Evolutionary conservation across 2,797 vertebrate species (phyloP).

Genomic region (Cirrhinus mrigala): DNA sequence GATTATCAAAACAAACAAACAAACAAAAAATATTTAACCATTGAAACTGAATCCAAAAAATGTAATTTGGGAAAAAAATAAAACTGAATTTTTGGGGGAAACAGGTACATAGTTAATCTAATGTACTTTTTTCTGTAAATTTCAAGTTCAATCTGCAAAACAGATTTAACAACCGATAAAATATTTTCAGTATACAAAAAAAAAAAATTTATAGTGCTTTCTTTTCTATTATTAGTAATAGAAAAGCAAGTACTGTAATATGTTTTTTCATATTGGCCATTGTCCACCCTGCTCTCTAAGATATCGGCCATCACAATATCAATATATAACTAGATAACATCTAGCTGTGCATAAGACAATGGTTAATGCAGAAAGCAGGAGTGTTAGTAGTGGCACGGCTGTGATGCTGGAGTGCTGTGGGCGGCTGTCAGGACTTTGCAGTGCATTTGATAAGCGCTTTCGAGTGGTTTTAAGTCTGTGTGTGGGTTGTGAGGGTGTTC

Average conservation of each 20-base stretch:
- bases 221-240: not conserved
- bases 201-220: not conserved
- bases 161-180: no score
- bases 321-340: not conserved
- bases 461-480: conserved; percentile 17
- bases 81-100: no score
- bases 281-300: not conserved
- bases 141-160: no score
- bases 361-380: not conserved
- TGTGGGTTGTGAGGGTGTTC: conserved; percentile 24
- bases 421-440: not conserved
- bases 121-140: no score
- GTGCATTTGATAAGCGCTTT: not conserved
- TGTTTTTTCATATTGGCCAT: not conserved
- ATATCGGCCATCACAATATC: not conserved
- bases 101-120: no score
- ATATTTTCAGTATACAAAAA: no score
- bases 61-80: no score
- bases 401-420: conserved; percentile 27
- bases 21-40: no score
- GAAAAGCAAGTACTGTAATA: not conserved
- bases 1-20: no score
- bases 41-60: no score
- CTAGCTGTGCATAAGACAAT: not conserved
- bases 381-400: not conserved